These are phyloP conservation scores for Julus scanicus DNA, from an alignment of 2,888 invertebrate species.

Conservation along the genomic window DNA sequence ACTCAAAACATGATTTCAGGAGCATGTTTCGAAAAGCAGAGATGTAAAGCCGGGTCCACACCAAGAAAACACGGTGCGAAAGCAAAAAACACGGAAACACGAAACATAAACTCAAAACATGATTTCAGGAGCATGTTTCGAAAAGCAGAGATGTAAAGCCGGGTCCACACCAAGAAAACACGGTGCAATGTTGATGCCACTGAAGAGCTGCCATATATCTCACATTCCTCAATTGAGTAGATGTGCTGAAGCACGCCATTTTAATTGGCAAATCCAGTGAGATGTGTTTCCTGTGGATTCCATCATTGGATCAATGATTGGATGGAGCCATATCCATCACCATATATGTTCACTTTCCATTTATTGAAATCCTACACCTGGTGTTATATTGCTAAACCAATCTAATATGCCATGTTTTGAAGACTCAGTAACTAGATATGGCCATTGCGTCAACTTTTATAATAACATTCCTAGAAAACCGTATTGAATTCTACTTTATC, in stretches of 20 bases:
- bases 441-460: background rate
- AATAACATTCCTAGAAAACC: constrained; percentile 34
- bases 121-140: too few species aligned
- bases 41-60: too few species aligned
- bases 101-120: too few species aligned
- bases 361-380: constrained; percentile 3
- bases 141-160: too few species aligned
- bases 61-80: too few species aligned
- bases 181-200: background rate
- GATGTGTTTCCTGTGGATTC: constrained; percentile 38
- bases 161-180: too few species aligned
- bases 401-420: background rate
- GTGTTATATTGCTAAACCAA: background rate
- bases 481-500: background rate
- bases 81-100: too few species aligned
- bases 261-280: constrained; percentile 50
- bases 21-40: too few species aligned
- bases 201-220: background rate
- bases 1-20: too few species aligned
- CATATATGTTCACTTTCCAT: background rate
- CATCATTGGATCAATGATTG: background rate
- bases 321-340: background rate
- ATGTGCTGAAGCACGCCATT: constrained; percentile 46
- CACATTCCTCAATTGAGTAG: constrained; percentile 16
- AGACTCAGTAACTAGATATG: background rate